Evolutionary conservation across 2,888 invertebrate species (phyloP).

Genomic region (Tuberolachnus salignus): DNA sequence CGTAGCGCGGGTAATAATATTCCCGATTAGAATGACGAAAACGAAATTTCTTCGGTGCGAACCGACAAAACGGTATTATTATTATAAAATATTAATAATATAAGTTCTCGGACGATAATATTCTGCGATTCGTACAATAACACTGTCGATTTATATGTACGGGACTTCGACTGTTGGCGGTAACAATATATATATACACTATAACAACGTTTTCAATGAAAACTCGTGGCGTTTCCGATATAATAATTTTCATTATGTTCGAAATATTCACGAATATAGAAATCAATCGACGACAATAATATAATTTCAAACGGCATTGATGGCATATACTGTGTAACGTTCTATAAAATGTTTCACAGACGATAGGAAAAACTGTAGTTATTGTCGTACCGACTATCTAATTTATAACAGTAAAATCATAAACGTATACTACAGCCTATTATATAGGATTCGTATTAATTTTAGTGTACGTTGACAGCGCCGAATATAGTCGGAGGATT

Average conservation of each 20-base stretch:
- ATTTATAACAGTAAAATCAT: no score
- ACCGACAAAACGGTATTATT: not conserved
- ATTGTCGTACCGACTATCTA: no score
- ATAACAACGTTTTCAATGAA: not conserved
- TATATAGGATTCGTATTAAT: no score
- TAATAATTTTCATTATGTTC: not conserved
- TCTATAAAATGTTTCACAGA: no score
- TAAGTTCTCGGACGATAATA: not conserved
- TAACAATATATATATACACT: no score
- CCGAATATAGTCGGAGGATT: no score
- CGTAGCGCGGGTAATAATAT: not conserved
- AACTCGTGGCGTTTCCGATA: not conserved
- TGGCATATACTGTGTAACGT: no score
- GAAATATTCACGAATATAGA: not conserved
- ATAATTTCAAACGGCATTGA: not conserved
- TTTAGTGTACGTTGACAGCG: no score
- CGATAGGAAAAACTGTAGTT: no score
- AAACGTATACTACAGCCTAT: no score
- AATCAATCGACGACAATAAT: not conserved
- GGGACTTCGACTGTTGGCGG: not conserved
- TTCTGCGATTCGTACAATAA: constrained; percentile 5
- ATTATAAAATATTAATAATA: not conserved
- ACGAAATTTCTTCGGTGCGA: not conserved
- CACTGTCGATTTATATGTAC: not conserved
- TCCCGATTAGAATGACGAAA: not conserved